A percentile compares a stretch with the other conserved stretches of the same genome.
These are phyloP conservation scores for Myotis brandtii DNA, from an alignment of 2,113 vertebrate genomes.

Conservation along the genomic window DNA sequence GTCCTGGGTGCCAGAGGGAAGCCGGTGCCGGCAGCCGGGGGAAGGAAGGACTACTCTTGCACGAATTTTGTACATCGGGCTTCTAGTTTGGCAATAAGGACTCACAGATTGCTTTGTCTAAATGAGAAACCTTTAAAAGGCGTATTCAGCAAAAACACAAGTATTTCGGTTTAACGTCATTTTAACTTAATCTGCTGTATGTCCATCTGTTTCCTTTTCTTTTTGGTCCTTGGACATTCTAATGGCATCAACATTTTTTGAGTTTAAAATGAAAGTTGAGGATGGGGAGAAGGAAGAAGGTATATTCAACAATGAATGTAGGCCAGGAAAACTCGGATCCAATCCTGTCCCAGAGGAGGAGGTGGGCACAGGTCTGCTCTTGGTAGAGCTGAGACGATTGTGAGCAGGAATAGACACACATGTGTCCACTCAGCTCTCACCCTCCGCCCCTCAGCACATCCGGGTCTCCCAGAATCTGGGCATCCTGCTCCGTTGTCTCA, in stretches of 20 bases:
- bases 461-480: conserved; percentile 62
- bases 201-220: neutral
- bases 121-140: neutral
- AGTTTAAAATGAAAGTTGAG: neutral
- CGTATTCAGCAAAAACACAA: neutral
- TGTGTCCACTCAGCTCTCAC: conserved; percentile 72
- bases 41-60: no score
- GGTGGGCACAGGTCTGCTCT: neutral
- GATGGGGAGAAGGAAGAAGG: neutral
- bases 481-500: conserved; percentile 78
- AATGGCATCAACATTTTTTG: neutral
- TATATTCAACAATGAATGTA: fast-evolving
- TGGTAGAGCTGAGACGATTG: conserved; percentile 76
- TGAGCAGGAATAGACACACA: conserved; percentile 81
- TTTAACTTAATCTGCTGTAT: fast-evolving
- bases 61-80: no score
- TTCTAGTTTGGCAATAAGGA: fast-evolving
- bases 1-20: no score
- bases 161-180: neutral
- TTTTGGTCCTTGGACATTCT: neutral
- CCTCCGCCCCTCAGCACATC: conserved; percentile 68
- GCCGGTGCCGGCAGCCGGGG: no score
- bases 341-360: neutral
- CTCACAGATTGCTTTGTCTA: neutral
- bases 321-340: neutral